These are phyloP conservation scores for Apamea crenata DNA, from an alignment of 2,888 invertebrate species.

Conservation along the genomic window DNA sequence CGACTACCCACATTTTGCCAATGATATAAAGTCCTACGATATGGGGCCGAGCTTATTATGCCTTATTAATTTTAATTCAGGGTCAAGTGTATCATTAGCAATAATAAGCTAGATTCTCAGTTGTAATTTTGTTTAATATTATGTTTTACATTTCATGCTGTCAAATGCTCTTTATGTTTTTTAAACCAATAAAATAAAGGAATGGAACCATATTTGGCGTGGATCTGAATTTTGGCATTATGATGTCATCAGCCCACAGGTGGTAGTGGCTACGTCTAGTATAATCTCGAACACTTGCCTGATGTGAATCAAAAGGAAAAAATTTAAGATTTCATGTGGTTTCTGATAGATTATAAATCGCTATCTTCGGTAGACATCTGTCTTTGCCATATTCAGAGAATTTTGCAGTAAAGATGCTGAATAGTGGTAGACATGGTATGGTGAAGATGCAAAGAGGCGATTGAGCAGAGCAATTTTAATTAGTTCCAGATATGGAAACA, in stretches of 20 bases:
- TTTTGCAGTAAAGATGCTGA: neutral
- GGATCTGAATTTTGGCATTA: conserved; percentile 21
- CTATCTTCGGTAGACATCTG: neutral
- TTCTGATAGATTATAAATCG: neutral
- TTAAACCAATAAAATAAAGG: conserved; percentile 8
- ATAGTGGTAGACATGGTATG: neutral
- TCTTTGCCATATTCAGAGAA: neutral
- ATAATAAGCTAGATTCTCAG: conserved; percentile 13
- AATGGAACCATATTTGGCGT: conserved; percentile 21
- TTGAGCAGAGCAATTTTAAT: neutral
- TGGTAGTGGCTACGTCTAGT: conserved; percentile 18
- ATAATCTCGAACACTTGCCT: neutral
- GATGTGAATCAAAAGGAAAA: neutral
- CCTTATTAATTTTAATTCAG: conserved; percentile 31
- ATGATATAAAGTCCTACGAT: neutral
- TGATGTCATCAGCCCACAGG: conserved; percentile 47
- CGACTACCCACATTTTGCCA: neutral
- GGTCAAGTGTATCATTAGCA: conserved; percentile 18
- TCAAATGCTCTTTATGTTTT: neutral
- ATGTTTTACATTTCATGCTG: neutral
- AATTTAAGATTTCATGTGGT: neutral
- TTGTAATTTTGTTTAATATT: neutral
- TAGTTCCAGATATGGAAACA: neutral
- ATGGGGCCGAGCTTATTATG: neutral
- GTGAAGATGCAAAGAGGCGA: neutral